Conservation (phyloP, 2,113 vertebrate genomes). For the Indicator maculatus region DNA sequence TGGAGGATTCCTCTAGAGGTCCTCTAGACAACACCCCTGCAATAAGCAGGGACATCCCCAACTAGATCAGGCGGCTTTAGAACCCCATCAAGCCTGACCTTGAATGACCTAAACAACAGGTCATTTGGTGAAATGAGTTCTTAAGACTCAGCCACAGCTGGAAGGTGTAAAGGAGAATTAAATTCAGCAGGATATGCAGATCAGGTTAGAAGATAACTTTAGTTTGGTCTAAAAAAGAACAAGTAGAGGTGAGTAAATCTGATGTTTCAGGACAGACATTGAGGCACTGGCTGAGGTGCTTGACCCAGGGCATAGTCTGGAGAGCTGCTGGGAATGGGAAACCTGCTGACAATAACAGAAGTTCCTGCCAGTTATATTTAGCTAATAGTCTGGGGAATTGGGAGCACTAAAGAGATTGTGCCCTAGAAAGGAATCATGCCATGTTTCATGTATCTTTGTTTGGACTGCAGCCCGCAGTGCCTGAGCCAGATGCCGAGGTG, state of each 20-base stretch:
- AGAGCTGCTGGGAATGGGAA: not conserved
- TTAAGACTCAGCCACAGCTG: not conserved
- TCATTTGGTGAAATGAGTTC: not conserved
- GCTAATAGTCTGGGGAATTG: not conserved
- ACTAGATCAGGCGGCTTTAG: too few species aligned
- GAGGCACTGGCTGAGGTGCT: not conserved
- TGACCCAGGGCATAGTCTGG: not conserved
- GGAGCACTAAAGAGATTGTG: not conserved
- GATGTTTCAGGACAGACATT: not conserved
- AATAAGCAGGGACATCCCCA: too few species aligned
- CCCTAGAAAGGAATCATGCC: not conserved
- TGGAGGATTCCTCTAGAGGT: too few species aligned
- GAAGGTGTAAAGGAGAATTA: not conserved
- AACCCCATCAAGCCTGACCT: too few species aligned
- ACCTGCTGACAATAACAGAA: constrained; percentile 9
- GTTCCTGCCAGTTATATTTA: not conserved
- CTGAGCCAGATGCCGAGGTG: not conserved
- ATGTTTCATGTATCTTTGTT: not conserved
- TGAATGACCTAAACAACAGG: not conserved
- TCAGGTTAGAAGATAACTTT: not conserved
- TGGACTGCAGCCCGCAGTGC: not conserved
- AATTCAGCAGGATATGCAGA: not conserved
- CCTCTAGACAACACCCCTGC: too few species aligned
- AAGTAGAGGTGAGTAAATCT: not conserved
- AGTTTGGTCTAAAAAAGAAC: not conserved